Conservation (phyloP, 2,797 vertebrate species). For the Anas capensis region DNA sequence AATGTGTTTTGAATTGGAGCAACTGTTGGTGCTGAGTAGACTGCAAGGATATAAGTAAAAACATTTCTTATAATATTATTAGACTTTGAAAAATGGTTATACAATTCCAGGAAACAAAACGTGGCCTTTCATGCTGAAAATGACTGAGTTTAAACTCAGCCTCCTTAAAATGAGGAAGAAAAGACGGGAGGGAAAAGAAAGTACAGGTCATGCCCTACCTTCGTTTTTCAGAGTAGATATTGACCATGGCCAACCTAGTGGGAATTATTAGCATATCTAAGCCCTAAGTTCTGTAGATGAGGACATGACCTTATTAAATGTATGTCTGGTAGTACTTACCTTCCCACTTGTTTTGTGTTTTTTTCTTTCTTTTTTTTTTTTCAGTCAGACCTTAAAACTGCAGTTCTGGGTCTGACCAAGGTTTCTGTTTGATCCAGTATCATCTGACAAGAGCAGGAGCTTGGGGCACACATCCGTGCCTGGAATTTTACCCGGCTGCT, state of each 20-base stretch:
- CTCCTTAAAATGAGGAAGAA: neutral
- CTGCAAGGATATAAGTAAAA: neutral
- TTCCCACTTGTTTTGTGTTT: neutral
- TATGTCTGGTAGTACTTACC: neutral
- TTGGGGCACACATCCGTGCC: fast-evolving
- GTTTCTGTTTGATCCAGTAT: neutral
- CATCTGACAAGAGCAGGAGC: neutral
- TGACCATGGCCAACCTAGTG: neutral
- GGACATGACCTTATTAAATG: neutral
- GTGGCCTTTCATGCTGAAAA: neutral
- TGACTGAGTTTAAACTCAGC: neutral
- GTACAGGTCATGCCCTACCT: neutral
- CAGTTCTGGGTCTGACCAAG: neutral
- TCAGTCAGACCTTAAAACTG: neutral
- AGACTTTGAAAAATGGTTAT: neutral
- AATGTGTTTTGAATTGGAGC: neutral
- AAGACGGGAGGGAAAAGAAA: neutral
- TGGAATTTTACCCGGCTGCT: neutral
- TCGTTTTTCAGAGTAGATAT: neutral
- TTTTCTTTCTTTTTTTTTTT: neutral
- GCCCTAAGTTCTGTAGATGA: neutral
- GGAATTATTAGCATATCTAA: neutral
- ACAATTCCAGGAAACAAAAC: constrained; percentile 23
- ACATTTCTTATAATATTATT: neutral
- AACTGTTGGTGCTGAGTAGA: neutral